These are phyloP conservation scores for Ianthella basta DNA, from an alignment of 37 sponge, comb jelly and placozoan genomes.

Conservation along the genomic window DNA sequence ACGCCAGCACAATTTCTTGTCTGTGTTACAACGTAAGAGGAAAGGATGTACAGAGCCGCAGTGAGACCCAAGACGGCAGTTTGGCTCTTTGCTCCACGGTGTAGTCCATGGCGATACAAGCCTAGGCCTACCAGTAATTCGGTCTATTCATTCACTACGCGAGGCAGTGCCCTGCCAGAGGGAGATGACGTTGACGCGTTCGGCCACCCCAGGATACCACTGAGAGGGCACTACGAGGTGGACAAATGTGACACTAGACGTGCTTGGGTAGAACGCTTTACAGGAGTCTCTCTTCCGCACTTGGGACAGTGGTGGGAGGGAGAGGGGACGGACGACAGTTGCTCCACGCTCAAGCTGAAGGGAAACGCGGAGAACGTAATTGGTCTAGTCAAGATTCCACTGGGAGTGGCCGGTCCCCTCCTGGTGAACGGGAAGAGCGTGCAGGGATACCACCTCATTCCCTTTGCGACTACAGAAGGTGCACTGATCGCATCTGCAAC, in stretches of 20 bases:
- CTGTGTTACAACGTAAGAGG: too few species aligned
- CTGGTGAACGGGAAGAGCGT: conserved; percentile 60
- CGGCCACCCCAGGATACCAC: conserved; percentile 77
- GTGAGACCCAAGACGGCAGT: too few species aligned
- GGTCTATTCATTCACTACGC: too few species aligned
- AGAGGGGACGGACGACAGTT: conserved; percentile 58
- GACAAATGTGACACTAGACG: conserved; percentile 55
- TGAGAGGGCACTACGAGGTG: conserved; percentile 67
- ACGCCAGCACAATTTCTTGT: too few species aligned
- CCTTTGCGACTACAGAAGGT: conserved; percentile 82
- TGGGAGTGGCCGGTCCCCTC: conserved; percentile 70
- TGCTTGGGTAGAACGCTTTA: conserved; percentile 70
- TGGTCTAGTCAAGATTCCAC: conserved; percentile 71
- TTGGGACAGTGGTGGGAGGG: conserved; percentile 73
- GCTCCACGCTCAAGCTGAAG: conserved; percentile 64
- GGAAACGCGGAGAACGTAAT: conserved; percentile 82
- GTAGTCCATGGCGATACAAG: not conserved
- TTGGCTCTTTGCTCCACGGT: not conserved
- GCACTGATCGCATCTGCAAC: conserved; percentile 81
- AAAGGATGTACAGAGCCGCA: too few species aligned
- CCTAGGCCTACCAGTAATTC: too few species aligned
- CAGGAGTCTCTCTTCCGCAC: conserved; percentile 41
- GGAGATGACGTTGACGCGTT: conserved; percentile 52
- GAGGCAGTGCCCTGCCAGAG: not conserved
- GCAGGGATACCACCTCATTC: conserved; percentile 62